These are phyloP conservation scores for Gallinago stenura DNA, from an alignment of 2,797 vertebrate species.

Conservation along the genomic window DNA sequence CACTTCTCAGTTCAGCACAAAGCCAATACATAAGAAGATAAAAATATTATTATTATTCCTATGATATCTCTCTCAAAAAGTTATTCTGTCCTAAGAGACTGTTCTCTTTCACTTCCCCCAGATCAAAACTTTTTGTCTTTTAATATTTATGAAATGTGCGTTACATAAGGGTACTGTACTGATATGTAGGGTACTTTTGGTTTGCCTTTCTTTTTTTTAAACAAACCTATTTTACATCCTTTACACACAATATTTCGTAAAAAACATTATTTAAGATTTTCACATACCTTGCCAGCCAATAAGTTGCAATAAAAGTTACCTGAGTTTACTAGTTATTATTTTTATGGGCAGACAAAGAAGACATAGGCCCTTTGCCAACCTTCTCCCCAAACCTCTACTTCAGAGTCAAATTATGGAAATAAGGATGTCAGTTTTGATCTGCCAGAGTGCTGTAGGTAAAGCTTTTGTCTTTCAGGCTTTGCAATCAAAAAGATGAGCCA, in stretches of 20 bases:
- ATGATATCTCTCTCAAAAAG: background rate
- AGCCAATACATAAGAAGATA: background rate
- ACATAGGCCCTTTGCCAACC: background rate
- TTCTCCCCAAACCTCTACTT: background rate
- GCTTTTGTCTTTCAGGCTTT: background rate
- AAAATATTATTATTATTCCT: background rate
- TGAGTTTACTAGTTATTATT: background rate
- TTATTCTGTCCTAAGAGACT: background rate
- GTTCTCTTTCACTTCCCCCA: background rate
- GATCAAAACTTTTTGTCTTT: background rate
- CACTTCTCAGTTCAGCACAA: background rate
- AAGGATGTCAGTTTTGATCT: background rate
- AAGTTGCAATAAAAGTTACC: background rate
- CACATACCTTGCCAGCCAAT: background rate
- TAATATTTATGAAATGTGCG: background rate
- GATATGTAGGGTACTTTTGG: rapidly evolving
- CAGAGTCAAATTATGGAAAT: background rate
- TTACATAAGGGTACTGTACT: background rate
- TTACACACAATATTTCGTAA: background rate
- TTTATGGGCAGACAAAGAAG: background rate
- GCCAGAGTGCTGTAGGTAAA: background rate
- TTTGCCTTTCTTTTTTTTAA: background rate
- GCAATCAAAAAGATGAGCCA: background rate
- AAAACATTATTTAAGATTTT: background rate
- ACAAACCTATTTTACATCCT: background rate